Conservation (phyloP, 2,888 invertebrate genomes). For the Lordiphosa andalusiaca region DNA sequence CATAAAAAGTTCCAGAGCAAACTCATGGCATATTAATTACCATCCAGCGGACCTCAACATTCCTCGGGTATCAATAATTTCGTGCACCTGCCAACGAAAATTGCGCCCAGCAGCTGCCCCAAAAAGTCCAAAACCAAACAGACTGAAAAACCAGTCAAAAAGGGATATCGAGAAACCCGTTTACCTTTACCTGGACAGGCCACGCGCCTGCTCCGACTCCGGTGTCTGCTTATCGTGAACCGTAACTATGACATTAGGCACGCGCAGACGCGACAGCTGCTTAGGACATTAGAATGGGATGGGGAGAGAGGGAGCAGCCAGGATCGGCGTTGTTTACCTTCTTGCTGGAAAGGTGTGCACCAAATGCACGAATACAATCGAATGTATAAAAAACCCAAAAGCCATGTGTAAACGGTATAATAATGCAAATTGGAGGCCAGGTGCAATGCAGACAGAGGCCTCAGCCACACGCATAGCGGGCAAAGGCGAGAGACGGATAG, state of each 20-base stretch:
- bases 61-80: constrained; percentile 51
- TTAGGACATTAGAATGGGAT: constrained; percentile 36
- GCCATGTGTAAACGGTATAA: constrained; percentile 60
- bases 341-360: constrained; percentile 27
- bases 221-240: constrained; percentile 3
- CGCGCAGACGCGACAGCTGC: constrained; percentile 35
- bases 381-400: constrained; percentile 18
- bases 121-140: constrained; percentile 18
- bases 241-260: constrained; percentile 31
- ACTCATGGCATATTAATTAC: constrained; percentile 61
- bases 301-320: not conserved
- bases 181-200: constrained; percentile 5
- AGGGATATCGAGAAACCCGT: constrained; percentile 28
- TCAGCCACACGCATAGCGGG: constrained; percentile 28
- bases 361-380: constrained; percentile 7
- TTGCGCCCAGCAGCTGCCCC: constrained; percentile 44
- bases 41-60: constrained; percentile 31
- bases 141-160: constrained; percentile 32
- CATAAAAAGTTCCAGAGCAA: constrained; percentile 39
- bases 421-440: constrained; percentile 76
- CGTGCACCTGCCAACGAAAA: constrained; percentile 60
- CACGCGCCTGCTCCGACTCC: too few relatives aligned
- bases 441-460: constrained; percentile 64
- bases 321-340: constrained; percentile 9
- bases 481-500: too few relatives aligned